These are phyloP conservation scores for Megamerina dolium DNA, from an alignment of 2,888 invertebrate species.

Conservation along the genomic window DNA sequence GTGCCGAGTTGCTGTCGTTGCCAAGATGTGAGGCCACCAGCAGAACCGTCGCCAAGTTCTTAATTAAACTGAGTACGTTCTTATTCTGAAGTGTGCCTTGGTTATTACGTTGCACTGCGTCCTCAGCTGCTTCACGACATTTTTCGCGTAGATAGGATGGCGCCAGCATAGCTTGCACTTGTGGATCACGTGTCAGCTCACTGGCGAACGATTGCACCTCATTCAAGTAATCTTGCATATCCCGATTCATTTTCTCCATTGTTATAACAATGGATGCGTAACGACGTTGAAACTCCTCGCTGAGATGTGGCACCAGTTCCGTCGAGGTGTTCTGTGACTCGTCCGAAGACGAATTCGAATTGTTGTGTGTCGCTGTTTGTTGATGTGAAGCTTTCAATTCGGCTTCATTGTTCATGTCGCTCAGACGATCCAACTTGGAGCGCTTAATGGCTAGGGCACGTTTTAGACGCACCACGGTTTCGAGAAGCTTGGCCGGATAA, in stretches of 20 bases:
- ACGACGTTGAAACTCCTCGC: conserved; percentile 82
- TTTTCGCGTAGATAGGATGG: conserved; percentile 83
- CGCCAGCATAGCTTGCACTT: conserved; percentile 77
- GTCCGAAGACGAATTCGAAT: conserved; percentile 28
- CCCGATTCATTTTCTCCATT: conserved; percentile 83
- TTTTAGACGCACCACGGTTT: conserved; percentile 78
- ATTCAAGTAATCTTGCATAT: conserved; percentile 77
- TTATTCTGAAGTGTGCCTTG: conserved; percentile 56
- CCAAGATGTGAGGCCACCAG: conserved; percentile 50
- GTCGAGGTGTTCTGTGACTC: conserved; percentile 22
- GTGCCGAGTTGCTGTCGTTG: conserved; percentile 59
- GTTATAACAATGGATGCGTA: conserved; percentile 86
- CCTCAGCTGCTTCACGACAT: conserved; percentile 76
- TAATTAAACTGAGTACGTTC: conserved; percentile 70
- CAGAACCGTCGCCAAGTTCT: conserved; percentile 84
- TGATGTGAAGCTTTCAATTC: conserved; percentile 63
- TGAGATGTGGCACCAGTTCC: conserved; percentile 30
- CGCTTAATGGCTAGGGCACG: conserved; percentile 80
- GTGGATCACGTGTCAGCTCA: conserved; percentile 82
- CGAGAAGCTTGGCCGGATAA: conserved; percentile 78
- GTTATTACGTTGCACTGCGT: conserved; percentile 71
- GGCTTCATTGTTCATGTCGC: conserved; percentile 84
- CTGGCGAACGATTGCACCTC: conserved; percentile 79
- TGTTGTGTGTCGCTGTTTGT: conserved; percentile 19
- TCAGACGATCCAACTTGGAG: conserved; percentile 70